These are phyloP conservation scores for Mormyrus hasselquistii DNA, from an alignment of 2,797 vertebrate species.

Conservation along the genomic window DNA sequence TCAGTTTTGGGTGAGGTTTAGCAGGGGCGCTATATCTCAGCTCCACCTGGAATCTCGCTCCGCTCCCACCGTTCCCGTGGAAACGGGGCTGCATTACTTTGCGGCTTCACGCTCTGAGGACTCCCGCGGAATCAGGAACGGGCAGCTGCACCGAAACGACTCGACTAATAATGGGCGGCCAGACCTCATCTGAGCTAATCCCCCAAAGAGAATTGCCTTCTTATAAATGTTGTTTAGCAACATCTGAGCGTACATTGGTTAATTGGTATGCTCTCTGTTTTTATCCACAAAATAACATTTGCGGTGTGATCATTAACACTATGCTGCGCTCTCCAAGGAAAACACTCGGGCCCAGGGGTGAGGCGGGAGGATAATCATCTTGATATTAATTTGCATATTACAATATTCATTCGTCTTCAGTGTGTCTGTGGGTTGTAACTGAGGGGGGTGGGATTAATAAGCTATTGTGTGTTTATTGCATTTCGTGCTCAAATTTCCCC, in stretches of 20 bases:
- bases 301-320: background rate
- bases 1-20: background rate
- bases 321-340: background rate
- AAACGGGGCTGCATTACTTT: background rate
- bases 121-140: constrained; percentile 15
- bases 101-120: background rate
- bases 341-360: background rate
- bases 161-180: constrained; percentile 37
- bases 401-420: background rate
- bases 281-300: background rate
- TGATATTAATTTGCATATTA: constrained; percentile 10
- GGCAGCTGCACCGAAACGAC: constrained; percentile 32
- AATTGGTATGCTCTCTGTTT: background rate
- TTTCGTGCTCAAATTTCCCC: background rate
- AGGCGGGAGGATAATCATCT: background rate
- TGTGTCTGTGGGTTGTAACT: background rate
- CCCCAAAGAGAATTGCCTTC: constrained; percentile 34
- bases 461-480: background rate
- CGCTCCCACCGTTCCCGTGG: background rate
- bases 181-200: constrained; percentile 39
- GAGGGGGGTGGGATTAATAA: background rate
- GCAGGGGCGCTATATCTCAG: background rate
- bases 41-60: background rate
- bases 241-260: constrained; percentile 24
- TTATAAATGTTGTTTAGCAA: constrained; percentile 49